Conservation (phyloP, 1,140 invertebrate species). For the Habropoda laboriosa region DNA sequence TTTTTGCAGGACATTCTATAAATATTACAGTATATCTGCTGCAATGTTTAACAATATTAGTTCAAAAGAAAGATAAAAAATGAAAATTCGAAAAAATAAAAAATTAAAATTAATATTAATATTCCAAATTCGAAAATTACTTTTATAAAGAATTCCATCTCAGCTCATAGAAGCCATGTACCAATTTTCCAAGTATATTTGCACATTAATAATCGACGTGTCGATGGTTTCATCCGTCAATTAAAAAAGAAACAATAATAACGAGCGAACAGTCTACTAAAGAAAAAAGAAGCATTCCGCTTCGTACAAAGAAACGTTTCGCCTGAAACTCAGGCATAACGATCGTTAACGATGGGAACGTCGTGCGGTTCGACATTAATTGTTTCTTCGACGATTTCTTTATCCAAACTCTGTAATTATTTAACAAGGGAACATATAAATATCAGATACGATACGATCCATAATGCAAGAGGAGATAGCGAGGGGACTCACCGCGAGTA, state of each 20-base stretch:
- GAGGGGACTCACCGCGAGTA: slow-evolving; percentile 88
- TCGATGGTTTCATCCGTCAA: not conserved
- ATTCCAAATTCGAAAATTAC: not conserved
- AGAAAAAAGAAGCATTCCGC: not conserved
- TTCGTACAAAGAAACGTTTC: no score
- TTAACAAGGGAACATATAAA: not conserved
- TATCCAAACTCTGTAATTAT: not conserved
- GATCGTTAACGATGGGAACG: not conserved
- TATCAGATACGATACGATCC: not conserved
- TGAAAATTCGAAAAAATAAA: no score
- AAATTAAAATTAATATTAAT: no score
- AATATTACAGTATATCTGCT: no score
- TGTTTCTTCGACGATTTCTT: not conserved
- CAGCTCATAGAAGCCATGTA: not conserved
- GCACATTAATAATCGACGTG: not conserved
- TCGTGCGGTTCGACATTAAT: no score
- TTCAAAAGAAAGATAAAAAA: no score
- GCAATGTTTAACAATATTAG: no score
- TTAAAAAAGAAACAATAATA: not conserved
- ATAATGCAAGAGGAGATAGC: not conserved
- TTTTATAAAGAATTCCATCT: not conserved
- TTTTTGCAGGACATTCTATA: no score
- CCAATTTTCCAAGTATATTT: not conserved
- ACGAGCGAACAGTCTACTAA: not conserved
- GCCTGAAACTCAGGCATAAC: not conserved